Base-by-base conservation (phyloP, 2,888 invertebrate genomes). In the Cyclophora punctaria region DNA sequence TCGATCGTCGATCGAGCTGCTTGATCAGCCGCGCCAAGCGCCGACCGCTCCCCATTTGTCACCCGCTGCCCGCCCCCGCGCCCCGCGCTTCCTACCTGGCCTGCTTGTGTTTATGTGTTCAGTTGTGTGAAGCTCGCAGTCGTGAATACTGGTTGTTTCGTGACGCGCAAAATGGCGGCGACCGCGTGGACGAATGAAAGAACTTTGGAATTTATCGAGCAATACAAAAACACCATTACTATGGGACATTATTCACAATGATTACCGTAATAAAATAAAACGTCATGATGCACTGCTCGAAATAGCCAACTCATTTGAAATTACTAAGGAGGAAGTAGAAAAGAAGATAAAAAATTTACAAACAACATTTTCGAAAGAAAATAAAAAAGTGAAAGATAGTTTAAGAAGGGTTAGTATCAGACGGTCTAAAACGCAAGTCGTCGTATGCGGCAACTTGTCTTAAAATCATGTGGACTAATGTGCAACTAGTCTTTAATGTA, bases 201-300 rank as follows among this genome's bases (percentile, higher is more conserved):
- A 62, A 64, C 62, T 62, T 62, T 63, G 59, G 62, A 64, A 64
- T 64, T 61, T 59, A 64, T 64, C 57, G 64, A 64, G 59, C 62
- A 64, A 64, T 62, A 62, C 53, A 63, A 60, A 63, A 63, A 58
- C 58, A 61, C 62, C 64, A 55, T 52, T 63, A 61, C 56, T 64
- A 61, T 64, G 64, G 64, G 61, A 64, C 59, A 63, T 62, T 63
- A 56, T 62, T 62, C 61, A 63, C 63, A 62, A 56, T 54, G 57
- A 59, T 56, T 62, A 57, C 58, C 54, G 54, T 48, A 55, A 59
- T 55, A 59, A 52, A 57, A 59, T 60, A 56, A 60, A 60, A 56
- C 56, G 57, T 53, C 57, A 60, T 58, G 60, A 58, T 58, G 57
- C 60, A 53, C 56, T 60, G 37, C 57, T 57, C 56, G 56, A 59